Conservation (phyloP, 2,888 invertebrate genomes). For the Yponomeuta evonymella region DNA sequence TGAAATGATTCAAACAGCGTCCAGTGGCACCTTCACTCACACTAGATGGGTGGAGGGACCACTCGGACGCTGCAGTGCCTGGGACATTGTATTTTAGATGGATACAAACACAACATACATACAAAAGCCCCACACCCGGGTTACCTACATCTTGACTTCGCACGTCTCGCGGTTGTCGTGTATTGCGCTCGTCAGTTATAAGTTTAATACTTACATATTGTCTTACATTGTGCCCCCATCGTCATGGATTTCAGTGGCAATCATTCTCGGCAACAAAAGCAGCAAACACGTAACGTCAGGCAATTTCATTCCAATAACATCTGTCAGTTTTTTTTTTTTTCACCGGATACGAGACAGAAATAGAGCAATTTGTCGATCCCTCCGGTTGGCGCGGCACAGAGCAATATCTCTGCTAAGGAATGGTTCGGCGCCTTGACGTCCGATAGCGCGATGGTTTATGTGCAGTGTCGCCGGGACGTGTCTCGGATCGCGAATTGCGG, state of each 20-base stretch:
- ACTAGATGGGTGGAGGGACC: no score
- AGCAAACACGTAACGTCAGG: slow-evolving; percentile 1
- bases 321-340: slow-evolving; percentile 28
- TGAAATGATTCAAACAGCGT: no score
- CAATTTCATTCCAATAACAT: slow-evolving; percentile 14
- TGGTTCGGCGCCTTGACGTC: slow-evolving; percentile 42
- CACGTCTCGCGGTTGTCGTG: no score
- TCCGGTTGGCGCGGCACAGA: slow-evolving; percentile 5
- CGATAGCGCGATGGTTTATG: slow-evolving; percentile 61
- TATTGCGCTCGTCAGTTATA: no score
- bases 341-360: slow-evolving; percentile 25
- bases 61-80: no score
- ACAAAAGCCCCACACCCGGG: no score
- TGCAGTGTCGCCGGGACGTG: slow-evolving; percentile 51
- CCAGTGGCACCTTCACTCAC: no score
- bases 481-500: slow-evolving; percentile 24
- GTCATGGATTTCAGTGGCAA: neutral
- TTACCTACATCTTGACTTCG: no score
- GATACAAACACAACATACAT: no score
- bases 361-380: slow-evolving; percentile 28
- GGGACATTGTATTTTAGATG: no score
- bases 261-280: neutral
- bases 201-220: no score
- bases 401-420: slow-evolving; percentile 23
- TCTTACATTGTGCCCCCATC: neutral